A percentile compares a stretch with the other conserved stretches of the same genome.
Conservation (phyloP, 2,797 vertebrate species). For the Brotula barbata region DNA sequence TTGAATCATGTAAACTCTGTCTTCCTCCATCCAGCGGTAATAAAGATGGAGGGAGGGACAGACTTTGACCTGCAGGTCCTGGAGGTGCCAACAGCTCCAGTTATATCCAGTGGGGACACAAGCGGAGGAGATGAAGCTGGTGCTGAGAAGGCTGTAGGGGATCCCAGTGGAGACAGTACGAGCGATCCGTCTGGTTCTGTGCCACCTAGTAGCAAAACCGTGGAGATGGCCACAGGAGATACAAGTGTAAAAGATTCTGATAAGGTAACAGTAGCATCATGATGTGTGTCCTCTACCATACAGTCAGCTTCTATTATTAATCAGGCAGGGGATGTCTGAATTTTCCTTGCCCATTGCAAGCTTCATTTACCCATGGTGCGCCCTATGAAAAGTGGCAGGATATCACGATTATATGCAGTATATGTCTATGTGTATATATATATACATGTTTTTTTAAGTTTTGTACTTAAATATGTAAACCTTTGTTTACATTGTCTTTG, state of each 20-base stretch:
- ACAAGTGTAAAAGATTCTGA: neutral
- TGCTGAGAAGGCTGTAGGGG: conserved; percentile 17
- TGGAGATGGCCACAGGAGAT: neutral
- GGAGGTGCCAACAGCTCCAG: conserved; percentile 70
- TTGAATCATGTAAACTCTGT: too few relatives aligned
- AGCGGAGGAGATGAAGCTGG: conserved; percentile 44
- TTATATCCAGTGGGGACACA: conserved; percentile 63
- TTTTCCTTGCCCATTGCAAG: too few relatives aligned
- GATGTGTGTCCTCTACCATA: too few relatives aligned
- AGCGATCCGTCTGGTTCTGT: neutral
- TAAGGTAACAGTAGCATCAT: conserved; percentile 33
- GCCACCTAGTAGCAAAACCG: rapidly evolving
- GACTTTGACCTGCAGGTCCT: conserved; percentile 88
- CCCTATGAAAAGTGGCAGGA: too few relatives aligned
- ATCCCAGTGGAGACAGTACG: neutral
- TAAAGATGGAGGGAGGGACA: conserved; percentile 92
- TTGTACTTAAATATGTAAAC: too few relatives aligned
- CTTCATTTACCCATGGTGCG: too few relatives aligned
- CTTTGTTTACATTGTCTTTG: too few relatives aligned
- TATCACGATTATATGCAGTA: too few relatives aligned
- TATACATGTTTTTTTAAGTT: too few relatives aligned
- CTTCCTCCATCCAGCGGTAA: conserved; percentile 78
- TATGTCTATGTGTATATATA: too few relatives aligned
- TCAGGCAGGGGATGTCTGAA: too few relatives aligned
- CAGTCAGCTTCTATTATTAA: too few relatives aligned